These are phyloP conservation scores for Frankliniella fusca DNA, from an alignment of 2,888 invertebrate genomes.

Conservation along the genomic window DNA sequence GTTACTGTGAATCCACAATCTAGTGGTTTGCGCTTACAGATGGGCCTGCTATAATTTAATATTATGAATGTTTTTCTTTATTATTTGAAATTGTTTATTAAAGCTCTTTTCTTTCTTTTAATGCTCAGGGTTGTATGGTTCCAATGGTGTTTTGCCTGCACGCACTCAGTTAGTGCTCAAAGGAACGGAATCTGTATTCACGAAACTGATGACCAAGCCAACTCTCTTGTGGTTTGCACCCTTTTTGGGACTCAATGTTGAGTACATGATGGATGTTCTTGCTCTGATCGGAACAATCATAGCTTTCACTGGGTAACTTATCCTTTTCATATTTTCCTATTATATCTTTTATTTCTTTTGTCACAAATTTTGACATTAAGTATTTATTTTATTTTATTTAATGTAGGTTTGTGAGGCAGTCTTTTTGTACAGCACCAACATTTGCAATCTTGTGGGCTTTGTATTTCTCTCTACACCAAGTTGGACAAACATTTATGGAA, in stretches of 20 bases:
- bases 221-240: conserved; percentile 64
- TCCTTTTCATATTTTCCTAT: conserved; percentile 11
- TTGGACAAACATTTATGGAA: conserved; percentile 69
- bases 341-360: conserved; percentile 32
- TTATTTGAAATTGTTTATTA: not conserved
- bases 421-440: conserved; percentile 56
- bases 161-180: conserved; percentile 49
- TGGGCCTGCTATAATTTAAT: no score
- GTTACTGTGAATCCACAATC: no score
- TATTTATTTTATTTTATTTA: conserved; percentile 34
- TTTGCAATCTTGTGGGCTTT: conserved; percentile 64
- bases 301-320: conserved; percentile 60
- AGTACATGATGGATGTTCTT: conserved; percentile 64
- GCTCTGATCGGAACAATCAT: conserved; percentile 59
- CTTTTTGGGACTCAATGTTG: conserved; percentile 59
- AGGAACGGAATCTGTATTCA: conserved; percentile 50
- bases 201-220: conserved; percentile 59
- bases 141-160: conserved; percentile 68
- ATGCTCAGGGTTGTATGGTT: conserved; percentile 64
- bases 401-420: conserved; percentile 57
- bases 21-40: no score
- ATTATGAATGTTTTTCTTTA: no score
- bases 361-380: not conserved
- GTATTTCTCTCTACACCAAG: conserved; percentile 70
- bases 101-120: conserved; percentile 32